Conservation (phyloP, 2,797 vertebrate species). For the Neoniphon sammara region DNA sequence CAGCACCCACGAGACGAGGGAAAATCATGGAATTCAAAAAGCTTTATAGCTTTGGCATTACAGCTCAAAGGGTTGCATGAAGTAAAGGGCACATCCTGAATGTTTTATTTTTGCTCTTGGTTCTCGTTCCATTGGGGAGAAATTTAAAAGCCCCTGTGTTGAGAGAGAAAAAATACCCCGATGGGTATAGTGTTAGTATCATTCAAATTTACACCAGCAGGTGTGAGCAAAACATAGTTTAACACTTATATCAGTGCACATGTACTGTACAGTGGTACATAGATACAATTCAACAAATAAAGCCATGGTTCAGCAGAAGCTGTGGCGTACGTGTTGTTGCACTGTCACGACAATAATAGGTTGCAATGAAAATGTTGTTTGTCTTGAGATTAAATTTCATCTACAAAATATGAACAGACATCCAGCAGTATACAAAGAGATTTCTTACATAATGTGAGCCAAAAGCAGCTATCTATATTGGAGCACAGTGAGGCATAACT, state of each 20-base stretch:
- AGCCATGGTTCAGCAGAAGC: not conserved
- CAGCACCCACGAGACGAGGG: constrained; percentile 28
- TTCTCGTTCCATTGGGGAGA: constrained; percentile 23
- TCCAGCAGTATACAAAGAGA: not conserved
- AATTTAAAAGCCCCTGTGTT: not conserved
- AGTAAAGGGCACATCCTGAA: constrained; percentile 37
- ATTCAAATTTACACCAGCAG: not conserved
- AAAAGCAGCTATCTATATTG: constrained; percentile 34
- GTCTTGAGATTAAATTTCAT: constrained; percentile 1
- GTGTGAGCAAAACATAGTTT: not conserved
- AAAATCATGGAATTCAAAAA: constrained; percentile 40
- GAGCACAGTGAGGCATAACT: not conserved
- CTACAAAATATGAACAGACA: not conserved
- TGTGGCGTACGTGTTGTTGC: not conserved
- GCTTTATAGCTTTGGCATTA: constrained; percentile 43
- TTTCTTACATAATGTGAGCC: constrained; percentile 31
- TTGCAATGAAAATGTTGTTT: constrained; percentile 5
- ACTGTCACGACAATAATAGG: constrained; percentile 12
- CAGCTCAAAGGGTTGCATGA: constrained; percentile 32
- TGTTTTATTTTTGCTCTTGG: constrained; percentile 22
- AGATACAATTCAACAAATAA: not conserved
- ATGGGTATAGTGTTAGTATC: not conserved
- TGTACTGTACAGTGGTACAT: not conserved
- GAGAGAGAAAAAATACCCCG: constrained; percentile 8
- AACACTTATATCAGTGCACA: not conserved